A percentile compares a stretch with the other conserved stretches of the same genome.
phyloP scores from a whole-genome alignment of 2,797 vertebrate species.

The Amniataba percoides region DNA sequence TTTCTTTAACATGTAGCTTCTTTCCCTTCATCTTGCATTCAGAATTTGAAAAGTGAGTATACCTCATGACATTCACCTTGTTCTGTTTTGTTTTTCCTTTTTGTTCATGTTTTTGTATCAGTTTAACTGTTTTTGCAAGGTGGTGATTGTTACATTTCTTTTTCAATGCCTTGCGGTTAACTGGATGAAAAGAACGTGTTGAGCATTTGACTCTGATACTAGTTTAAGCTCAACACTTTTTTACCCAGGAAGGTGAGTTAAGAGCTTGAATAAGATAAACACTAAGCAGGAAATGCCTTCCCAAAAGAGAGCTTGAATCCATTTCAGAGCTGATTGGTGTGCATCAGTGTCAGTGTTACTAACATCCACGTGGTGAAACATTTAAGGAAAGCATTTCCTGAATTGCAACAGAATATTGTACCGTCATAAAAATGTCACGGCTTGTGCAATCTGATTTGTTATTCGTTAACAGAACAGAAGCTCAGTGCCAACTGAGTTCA shows the following conservation, averaged over 20 bases:
- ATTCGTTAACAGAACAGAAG: neutral
- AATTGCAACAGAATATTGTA: conserved; percentile 15
- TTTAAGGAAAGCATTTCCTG: conserved; percentile 59
- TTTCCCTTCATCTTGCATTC: conserved; percentile 53
- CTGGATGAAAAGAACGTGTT: conserved; percentile 80
- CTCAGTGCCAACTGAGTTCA: neutral
- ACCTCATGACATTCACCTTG: conserved; percentile 6
- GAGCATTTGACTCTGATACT: conserved; percentile 61
- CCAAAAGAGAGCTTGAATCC: neutral
- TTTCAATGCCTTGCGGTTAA: conserved; percentile 74
- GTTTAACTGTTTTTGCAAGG: conserved; percentile 36
- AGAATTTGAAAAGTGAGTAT: conserved; percentile 73
- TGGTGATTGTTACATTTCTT: conserved; percentile 68
- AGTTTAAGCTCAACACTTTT: conserved; percentile 56
- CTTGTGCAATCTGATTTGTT: conserved; percentile 8
- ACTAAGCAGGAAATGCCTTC: conserved; percentile 56
- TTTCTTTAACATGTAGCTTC: conserved; percentile 34
- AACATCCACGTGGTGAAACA: conserved; percentile 2
- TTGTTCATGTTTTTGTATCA: neutral
- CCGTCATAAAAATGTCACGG: conserved; percentile 1
- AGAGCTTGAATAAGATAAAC: conserved; percentile 31
- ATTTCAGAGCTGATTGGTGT: neutral
- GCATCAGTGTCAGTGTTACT: neutral
- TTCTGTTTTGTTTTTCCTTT: neutral
- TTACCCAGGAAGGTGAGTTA: conserved; percentile 79